Evolutionary conservation across 2,797 vertebrate genomes (phyloP), one percentile per base, ranked within the genome.

Genomic region (Enteromius trimaculatus): DNA sequence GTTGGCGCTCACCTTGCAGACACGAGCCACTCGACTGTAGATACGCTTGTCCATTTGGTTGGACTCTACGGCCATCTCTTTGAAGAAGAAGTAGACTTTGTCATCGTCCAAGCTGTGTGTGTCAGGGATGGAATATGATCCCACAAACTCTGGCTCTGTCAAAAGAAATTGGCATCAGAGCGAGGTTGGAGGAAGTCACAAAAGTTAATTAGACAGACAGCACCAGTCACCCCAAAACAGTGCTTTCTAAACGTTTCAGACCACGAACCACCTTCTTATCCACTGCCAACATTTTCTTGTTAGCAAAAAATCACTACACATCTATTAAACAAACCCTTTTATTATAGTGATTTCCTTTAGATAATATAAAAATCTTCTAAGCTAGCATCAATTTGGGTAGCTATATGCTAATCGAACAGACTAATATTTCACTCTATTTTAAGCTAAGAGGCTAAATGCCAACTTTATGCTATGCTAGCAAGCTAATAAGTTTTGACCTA

Each of bases 11-110:
- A 97, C 96, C 95, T 97, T 97, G 93, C 96, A 97, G 89, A 97
- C 95, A 14, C 96, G 93, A 1, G 96, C 96, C 87, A 97, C 96
- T 0, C 96, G 93, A 87, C 95, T 94, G 0, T 96, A 95, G 82
- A 96, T 87, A 82, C 92, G 93, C 81, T 88, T 87, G 89, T 97
- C 96, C 94, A 95, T 94, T 88, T 95, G 95, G 17, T 92, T 95
- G 0, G 94, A 92, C 89, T 96, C 96, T 89, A 93, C 87, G 0
- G 95, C 95, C 0, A 86, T 92, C 92, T 97, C 96, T 1, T 92
- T 95, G 89, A 97, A 96, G 92, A 97, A 97, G 90, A 95, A 93
- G 89, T 95, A 95, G 26, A 95, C 89, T 85, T 97, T 97, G 88
- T 97, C 96, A 9, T 97, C 96, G 0, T 96, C 94, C 0, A 92